A percentile compares a stretch with the other conserved stretches of the same genome.
Evolutionary conservation across 2,797 vertebrate species (phyloP).

Genomic region (Pseudochaenichthys georgianus): DNA sequence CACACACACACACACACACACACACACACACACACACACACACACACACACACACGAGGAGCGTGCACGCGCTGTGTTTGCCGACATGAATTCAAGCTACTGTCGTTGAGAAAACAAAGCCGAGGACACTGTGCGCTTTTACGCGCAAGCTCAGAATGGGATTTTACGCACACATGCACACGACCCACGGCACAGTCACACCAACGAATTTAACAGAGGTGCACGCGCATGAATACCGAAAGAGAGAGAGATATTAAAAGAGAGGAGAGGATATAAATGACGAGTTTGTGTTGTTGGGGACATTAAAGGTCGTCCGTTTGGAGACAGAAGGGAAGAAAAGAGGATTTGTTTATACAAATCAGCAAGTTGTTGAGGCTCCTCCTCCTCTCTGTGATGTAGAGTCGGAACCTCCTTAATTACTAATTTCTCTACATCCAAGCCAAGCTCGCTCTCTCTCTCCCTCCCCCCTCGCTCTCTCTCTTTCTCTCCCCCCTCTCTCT

Average conservation of each 20-base stretch:
- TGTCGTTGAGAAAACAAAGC: conserved; percentile 71
- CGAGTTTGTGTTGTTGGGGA: conserved; percentile 39
- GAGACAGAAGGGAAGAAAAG: conserved; percentile 25
- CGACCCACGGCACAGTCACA: conserved; percentile 20
- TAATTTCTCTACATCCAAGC: conserved; percentile 76
- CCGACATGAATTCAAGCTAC: conserved; percentile 65
- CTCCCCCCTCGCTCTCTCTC: conserved; percentile 41
- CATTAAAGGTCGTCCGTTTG: conserved; percentile 29
- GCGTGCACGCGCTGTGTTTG: conserved; percentile 69
- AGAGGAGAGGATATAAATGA: conserved; percentile 27
- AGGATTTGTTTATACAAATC: conserved; percentile 60
- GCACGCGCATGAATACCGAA: conserved; percentile 47
- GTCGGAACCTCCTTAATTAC: conserved; percentile 84
- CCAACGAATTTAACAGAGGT: conserved; percentile 7
- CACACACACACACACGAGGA: too few species aligned
- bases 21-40: too few species aligned
- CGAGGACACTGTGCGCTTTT: conserved; percentile 36
- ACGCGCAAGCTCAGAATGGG: conserved; percentile 39
- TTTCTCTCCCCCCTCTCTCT: conserved; percentile 31
- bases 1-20: too few species aligned
- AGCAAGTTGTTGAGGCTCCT: conserved; percentile 73
- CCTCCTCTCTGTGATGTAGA: conserved; percentile 72
- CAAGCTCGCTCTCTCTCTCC: conserved; percentile 22
- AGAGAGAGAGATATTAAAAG: conserved; percentile 31
- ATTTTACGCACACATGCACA: conserved; percentile 40